Evolutionary conservation across 2,797 vertebrate genomes (phyloP), one percentile per base, ranked within the genome.

Genomic region (Yasuhikotakia modesta): DNA sequence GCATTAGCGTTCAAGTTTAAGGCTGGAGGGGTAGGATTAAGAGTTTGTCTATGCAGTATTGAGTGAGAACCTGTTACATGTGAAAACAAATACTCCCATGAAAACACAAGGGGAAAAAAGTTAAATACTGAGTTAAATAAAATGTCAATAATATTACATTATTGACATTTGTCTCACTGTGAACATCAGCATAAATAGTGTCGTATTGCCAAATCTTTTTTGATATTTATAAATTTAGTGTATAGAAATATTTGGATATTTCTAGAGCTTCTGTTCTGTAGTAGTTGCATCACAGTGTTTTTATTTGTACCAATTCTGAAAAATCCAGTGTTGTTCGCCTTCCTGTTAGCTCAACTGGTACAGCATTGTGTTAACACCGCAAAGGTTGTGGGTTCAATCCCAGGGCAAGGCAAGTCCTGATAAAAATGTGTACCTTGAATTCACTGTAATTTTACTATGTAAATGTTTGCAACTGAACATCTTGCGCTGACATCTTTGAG

Each of bases 21-120:
- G 58, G 70, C 73, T 71, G 69, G 27, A 55, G 69, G 63, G 77
- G 69, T n/a, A 24, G 80, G 78, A 81, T 85, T 82, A 82, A 50
- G 57, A 70, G 48, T 19, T 48, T 64, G 35, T 60, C 64, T 69
- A 61, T 67, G 13, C 11, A 11, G 50, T n/a, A 24, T 14, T 52
- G 50, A 72, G 43, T 30, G n/a, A 1, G 45, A 72, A 61, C 55
- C 48, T 77, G 72, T 73, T 77, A 39, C 39, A 70, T 21, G 30
- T 58, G 13, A 61, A 63, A 63, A 67, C 74, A 66, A 21, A 52
- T 58, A 61, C 58, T 35, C 35, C 16, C 53, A 61, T 60, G 35
- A 46, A 53, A 32, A 27, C 10, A 55, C 70, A 52, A 63, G 27
- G 27, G 27, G 16, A 27, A 27, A 27, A 27, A 27, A 27, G 27